phyloP scores from a whole-genome alignment of 2,797 vertebrate genomes.

The Hoplostethus atlanticus region DNA sequence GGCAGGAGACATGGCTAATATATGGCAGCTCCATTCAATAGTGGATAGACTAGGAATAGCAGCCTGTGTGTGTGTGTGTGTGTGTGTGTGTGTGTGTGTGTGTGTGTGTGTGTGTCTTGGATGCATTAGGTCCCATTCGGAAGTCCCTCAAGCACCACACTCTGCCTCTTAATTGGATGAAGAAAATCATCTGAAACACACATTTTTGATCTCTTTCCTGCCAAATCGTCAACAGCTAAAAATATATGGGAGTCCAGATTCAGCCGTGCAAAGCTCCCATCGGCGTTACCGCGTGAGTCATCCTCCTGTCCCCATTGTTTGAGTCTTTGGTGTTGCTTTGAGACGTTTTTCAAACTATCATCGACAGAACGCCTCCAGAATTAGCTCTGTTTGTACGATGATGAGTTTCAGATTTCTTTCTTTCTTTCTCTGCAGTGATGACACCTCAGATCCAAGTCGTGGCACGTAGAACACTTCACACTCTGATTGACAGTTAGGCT shows the following conservation, averaged over 20 bases:
- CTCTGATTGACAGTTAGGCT: no score
- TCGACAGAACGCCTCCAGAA: not conserved
- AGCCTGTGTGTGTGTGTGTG: not conserved
- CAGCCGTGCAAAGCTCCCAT: slow-evolving; percentile 3
- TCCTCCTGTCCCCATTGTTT: slow-evolving; percentile 5
- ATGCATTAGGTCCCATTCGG: slow-evolving; percentile 9
- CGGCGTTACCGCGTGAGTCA: slow-evolving; percentile 8
- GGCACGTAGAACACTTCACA: not conserved
- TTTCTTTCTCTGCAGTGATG: not conserved
- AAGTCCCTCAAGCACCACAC: slow-evolving; percentile 10
- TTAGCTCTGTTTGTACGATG: not conserved
- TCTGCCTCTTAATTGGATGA: slow-evolving; percentile 33
- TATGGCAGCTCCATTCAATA: slow-evolving; percentile 26
- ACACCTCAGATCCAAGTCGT: slow-evolving; percentile 5
- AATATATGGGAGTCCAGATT: slow-evolving; percentile 22
- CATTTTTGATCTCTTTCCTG: slow-evolving; percentile 48
- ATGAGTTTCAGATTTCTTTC: not conserved
- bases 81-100: not conserved
- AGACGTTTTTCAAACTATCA: not conserved
- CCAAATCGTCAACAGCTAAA: slow-evolving; percentile 45
- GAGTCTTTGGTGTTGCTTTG: not conserved
- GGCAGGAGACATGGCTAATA: slow-evolving; percentile 44
- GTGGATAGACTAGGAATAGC: not conserved
- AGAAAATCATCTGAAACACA: slow-evolving; percentile 21
- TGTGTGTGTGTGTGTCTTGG: slow-evolving; percentile 7